phyloP scores from a whole-genome alignment of 1,140 invertebrate genomes.

The Ceratosolen solmsi region DNA sequence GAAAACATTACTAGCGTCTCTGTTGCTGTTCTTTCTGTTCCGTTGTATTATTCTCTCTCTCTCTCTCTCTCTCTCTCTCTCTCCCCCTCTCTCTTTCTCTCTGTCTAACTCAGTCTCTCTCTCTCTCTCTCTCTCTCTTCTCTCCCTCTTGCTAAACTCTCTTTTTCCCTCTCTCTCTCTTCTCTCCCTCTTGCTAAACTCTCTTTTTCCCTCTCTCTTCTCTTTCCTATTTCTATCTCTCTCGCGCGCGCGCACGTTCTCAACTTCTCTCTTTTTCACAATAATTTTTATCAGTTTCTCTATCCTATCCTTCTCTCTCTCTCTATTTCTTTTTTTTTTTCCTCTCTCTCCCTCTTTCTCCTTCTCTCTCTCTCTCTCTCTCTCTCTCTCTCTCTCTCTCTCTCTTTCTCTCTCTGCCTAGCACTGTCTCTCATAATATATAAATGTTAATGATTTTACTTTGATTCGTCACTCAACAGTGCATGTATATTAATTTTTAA shows the following conservation, averaged over 20 bases:
- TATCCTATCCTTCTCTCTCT: too few species aligned
- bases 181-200: too few species aligned
- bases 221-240: too few species aligned
- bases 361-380: neutral
- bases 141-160: neutral
- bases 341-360: neutral
- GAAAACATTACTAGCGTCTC: slow-evolving; percentile 60
- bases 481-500: neutral
- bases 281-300: too few species aligned
- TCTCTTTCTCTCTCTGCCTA: neutral
- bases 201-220: neutral
- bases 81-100: neutral
- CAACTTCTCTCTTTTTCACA: too few species aligned
- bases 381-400: neutral
- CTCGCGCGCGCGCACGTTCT: too few species aligned
- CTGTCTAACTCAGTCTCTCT: too few species aligned
- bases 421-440: too few species aligned
- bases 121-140: neutral
- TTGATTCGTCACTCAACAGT: neutral
- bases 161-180: neutral
- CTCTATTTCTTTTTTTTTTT: too few species aligned
- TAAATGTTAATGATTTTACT: neutral
- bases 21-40: neutral
- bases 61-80: slow-evolving; percentile 2
- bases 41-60: neutral